Evolutionary conservation across 2,888 invertebrate species (phyloP), one percentile per base, ranked within the genome.

Genomic region (Heliconius ethilla): DNA sequence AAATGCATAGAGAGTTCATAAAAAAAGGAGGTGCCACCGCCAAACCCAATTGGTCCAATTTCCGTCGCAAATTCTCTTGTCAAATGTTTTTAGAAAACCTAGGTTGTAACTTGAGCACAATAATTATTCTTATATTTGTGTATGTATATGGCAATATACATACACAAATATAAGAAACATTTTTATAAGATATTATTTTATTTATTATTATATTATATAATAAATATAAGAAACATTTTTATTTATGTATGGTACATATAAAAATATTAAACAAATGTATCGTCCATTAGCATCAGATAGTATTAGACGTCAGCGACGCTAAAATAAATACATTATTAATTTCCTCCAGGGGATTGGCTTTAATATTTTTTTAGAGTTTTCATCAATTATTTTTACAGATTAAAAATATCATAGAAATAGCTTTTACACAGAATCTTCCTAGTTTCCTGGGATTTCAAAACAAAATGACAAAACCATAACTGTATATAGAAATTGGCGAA

Each of bases 11-110:
- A 25, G 29, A 15, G 65, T 9, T 40, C 27, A 13, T 22, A 45
- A 72, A 74, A 74, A 63, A 65, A 27, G 63, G 13, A 74, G 65
- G 62, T 74, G 74, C 27, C 27, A 65, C 22, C 25, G 74, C 74
- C 40, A 74, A 74, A 74, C 40, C 10, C 40, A 74, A 65, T 74
- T 65, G 25, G 25, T 25, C 11, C 11, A 25, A 22, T 40, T 40
- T 45, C 74, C 74, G 65, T 18, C 11, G 27, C 73, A 45, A 25
- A 45, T 27, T 45, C 15, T 63, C 5, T 37, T 25, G 51, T 10
- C 22, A 70, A 70, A 55, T 55, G 22, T 40, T 40, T 67, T n/a
- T 67, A 67, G 37, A n/a, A n/a, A 40, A 25, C 13, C 22, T 67
- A 67, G 1, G 37, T 37, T 67, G n/a, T 22, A 66, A n/a, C 33